Evolutionary conservation across 2,888 invertebrate genomes (phyloP), one percentile per base, ranked within the genome.

Genomic region (Nemurella pictetii): DNA sequence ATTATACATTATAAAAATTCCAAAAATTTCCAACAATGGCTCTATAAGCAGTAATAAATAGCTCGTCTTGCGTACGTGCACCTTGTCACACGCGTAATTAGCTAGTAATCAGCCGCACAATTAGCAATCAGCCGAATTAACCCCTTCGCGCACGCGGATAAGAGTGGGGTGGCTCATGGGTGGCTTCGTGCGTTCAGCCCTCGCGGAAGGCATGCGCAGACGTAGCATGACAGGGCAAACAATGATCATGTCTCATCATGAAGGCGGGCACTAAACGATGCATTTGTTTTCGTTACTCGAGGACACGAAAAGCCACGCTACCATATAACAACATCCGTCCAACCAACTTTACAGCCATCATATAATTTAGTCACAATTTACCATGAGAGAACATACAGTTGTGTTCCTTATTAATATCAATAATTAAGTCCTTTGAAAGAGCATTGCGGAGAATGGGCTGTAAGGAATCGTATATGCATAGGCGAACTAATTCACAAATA

Each of bases 351-450:
- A 2, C 55, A 20, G 32, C 32, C 7, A 36, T 80, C 80, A 35
- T 80, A 80, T 80, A 80, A 80, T 80, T 80, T 80, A 80, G 32
- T 30, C 80, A 80, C 80, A 35, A 75, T 26, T 35, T 80, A 55
- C 35, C 32, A 80, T 80, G 80, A 80, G 80, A 80, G 80, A 35
- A 3, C 26, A 26, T 26, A 80, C 80, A 80, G 80, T 80, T 80
- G 80, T 80, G 35, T 28, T 36, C 80, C 32, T 32, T 32, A 80
- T 80, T 80, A 80, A 80, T 80, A 80, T 80, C 35, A 35, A 80
- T 80, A 80, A 80, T 80, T 80, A 80, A 80, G 80, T 80, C 20
- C 5, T 2, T 20, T 15, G 9, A 20, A 80, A 80, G 26, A 36
- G 26, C 36, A n/a, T 0, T 28, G 32, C 80, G 35, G 32, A 80